Evolutionary conservation across 2,888 invertebrate genomes (phyloP), one percentile per base, ranked within the genome.

Genomic region (Mycalesis mineus): DNA sequence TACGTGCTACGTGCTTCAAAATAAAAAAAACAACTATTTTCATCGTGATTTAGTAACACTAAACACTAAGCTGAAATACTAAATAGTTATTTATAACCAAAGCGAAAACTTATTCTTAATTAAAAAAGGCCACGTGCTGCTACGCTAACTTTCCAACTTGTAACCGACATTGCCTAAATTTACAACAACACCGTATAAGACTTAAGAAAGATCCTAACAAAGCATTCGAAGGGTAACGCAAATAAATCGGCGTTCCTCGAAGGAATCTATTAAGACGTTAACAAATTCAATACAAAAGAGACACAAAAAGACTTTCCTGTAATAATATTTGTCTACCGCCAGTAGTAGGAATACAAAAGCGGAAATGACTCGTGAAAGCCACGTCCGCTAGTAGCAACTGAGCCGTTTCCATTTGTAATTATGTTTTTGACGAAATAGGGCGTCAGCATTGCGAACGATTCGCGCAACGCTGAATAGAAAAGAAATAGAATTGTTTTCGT

Each of bases 341-440:
- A 53, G 62, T 56, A 60, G 57, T 47, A 39, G 37, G 49, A 63
- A 57, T 55, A 64, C 63, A 55, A 65, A 74, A 74, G 58, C 74
- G 79, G 78, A 80, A 79, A 75, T 74, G 70, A 72, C 72, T 68
- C 60, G 60, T 60, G 64, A 73, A 71, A 66, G 66, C 69, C 63
- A 64, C 69, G 55, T 68, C 66, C 66, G 65, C 51, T 63, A 65
- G 53, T 51, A 58, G 54, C 54, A 49, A 62, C 60, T 60, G 55
- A 62, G 60, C 63, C 65, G 49, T 49, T 53, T 37, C 53, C 44
- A 73, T 71, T 73, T 66, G 72, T 77, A 78, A 80, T 80, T 80
- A 60, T 56, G 61, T 61, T 65, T 62, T 62, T 62, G 55, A 51
- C 48, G 45, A 58, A 60, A 56, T 47, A 41, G 44, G 41, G 33